Evolutionary conservation across 1,140 invertebrate genomes (phyloP), one percentile per base, ranked within the genome.

Genomic region (Heliconius melpomene): DNA sequence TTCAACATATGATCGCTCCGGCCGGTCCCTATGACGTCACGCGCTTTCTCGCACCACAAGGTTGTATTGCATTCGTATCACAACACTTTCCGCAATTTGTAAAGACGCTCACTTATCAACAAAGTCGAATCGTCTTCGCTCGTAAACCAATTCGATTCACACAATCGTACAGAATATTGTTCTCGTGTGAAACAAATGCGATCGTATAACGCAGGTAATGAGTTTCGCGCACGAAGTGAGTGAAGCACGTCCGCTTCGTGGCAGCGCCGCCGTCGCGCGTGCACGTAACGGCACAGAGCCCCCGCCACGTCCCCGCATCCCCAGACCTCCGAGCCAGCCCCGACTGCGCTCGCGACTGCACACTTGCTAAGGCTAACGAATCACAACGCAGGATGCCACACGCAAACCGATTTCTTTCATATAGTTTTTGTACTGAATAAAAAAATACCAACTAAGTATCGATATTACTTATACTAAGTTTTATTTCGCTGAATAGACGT

Each of bases 201-300:
- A 87, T 87, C 84, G 86, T 89, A 85, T 92, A 90, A 93, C 90
- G 89, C 88, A 92, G 88, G 91, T 92, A 93, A 90, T 88, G 89
- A 93, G 92, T 93, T 94, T 94, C 93, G 93, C 92, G 92, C 91
- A 93, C 90, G 92, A 93, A 94, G 90, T 94, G 93, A 93, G 91
- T 92, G 93, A 94, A 94, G 91, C 93, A 91, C 92, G 93, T 93
- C 91, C 91, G 92, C 90, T 90, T 93, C 93, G 93, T 94, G 93
- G 91, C 93, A 91, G 80, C 83, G 88, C 88, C 79, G 85, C 85
- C 86, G 87, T 74, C 89, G 90, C 90, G 87, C 86, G 89, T 89
- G 90, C 91, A 90, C 90, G 91, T 92, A 93, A 91, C 91, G 91
- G 91, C 90, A 90, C 85, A 85, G 84, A 85, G 85, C 81, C 90